Conservation (phyloP, 2,888 invertebrate species). For the Phrixothrix hirtus region DNA sequence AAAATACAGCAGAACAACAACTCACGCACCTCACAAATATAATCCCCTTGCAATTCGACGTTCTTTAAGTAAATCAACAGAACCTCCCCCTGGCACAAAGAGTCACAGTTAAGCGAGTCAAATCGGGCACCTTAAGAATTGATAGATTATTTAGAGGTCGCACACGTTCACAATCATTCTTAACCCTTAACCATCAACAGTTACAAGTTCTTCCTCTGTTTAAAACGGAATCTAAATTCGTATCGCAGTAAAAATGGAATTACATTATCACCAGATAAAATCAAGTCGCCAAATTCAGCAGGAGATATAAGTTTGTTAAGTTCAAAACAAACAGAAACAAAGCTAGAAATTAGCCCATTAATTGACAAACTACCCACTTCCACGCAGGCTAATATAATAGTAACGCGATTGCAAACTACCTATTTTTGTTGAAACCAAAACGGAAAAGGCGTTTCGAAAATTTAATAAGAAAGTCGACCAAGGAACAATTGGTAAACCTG, state of each 20-base stretch:
- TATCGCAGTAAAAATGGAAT: conserved; percentile 32
- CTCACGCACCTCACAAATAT: conserved; percentile 2
- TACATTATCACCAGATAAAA: too few species aligned
- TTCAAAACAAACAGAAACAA: conserved; percentile 43
- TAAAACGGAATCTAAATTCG: conserved; percentile 49
- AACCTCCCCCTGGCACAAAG: conserved; percentile 2
- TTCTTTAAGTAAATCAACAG: conserved; percentile 2
- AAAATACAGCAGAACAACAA: neutral
- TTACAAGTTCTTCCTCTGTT: conserved; percentile 53
- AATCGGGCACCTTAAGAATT: neutral
- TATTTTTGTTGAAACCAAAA: conserved; percentile 38
- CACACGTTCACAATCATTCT: conserved; percentile 37
- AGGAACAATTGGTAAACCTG: conserved; percentile 15
- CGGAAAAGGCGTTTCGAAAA: conserved; percentile 30
- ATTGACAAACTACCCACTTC: conserved; percentile 13
- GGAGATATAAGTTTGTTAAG: conserved; percentile 40
- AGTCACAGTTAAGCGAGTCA: too few species aligned
- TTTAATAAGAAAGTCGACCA: conserved; percentile 3
- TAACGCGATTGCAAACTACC: conserved; percentile 18
- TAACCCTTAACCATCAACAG: conserved; percentile 48
- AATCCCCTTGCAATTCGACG: neutral
- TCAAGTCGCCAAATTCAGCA: conserved; percentile 4
- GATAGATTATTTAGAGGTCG: conserved; percentile 2
- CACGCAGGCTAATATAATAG: conserved; percentile 10
- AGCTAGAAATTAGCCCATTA: conserved; percentile 18